A percentile compares a stretch with the other conserved stretches of the same genome.
These are phyloP conservation scores for Cryptophagus acutangulus DNA, from an alignment of 2,888 invertebrate species.

Conservation along the genomic window DNA sequence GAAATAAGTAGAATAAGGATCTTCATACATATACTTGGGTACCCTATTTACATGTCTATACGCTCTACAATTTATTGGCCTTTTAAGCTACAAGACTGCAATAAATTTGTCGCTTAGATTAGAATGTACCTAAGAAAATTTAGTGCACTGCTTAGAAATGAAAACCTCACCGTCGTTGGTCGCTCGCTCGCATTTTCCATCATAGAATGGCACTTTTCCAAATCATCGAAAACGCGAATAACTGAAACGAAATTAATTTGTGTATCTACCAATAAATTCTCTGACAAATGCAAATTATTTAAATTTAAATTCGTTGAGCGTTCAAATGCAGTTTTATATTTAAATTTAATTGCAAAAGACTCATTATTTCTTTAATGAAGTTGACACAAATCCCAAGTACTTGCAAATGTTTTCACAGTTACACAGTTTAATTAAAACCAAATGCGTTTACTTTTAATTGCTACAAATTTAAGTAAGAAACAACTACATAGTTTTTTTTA, in stretches of 20 bases:
- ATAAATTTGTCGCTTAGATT: constrained; percentile 5
- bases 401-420: constrained; percentile 33
- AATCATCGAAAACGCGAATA: too few species aligned
- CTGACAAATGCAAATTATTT: constrained; percentile 34
- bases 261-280: constrained; percentile 29
- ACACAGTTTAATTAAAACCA: constrained; percentile 35
- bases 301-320: constrained; percentile 28
- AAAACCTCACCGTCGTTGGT: too few species aligned
- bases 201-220: too few species aligned
- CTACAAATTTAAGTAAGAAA: too few species aligned
- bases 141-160: neutral
- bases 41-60: constrained; percentile 8
- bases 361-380: constrained; percentile 40
- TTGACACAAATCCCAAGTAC: constrained; percentile 36
- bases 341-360: constrained; percentile 39
- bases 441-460: constrained; percentile 34
- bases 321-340: constrained; percentile 33
- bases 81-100: constrained; percentile 6
- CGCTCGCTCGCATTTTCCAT: too few species aligned
- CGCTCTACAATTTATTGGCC: constrained; percentile 7
- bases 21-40: constrained; percentile 1
- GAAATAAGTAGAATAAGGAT: constrained; percentile 5
- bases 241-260: constrained; percentile 29
- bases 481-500: too few species aligned
- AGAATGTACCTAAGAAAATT: constrained; percentile 2